Evolutionary conservation across 1,140 invertebrate genomes (phyloP), one percentile per base, ranked within the genome.

Genomic region (Lasioglossum albipes): DNA sequence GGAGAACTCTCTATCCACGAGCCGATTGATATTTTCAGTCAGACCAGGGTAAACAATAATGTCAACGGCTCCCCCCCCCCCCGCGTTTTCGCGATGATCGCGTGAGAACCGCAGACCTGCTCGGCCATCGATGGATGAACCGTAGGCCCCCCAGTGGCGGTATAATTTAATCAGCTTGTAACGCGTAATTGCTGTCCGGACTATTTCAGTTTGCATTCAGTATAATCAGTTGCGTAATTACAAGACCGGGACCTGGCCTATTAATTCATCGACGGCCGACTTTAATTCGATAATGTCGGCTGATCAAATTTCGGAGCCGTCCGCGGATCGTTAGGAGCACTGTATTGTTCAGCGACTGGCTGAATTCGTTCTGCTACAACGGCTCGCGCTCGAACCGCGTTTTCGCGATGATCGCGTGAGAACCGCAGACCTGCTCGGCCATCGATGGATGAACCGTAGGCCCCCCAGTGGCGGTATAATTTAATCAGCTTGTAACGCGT

Each of bases 101-200:
- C 7, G 16, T 12, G 36, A n/a, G 22, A 64, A 31, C 20, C 16
- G 42, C 41, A 42, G 10, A 49, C 45, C 45, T 68, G 31, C 52
- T 72, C 67, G 18, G 36, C 0, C 31, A 16, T 68, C 7, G 42
- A 22, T 7, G 41, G 22, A 68, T 49, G 22, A 65, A 54, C 16
- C 45, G 52, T 27, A 0, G 57, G 45, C 45, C 45, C 45, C 45
- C 52, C 18, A 0, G 52, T 10, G 42, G 41, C n/a, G 7, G 12
- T n/a, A 27, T 79, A 66, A 79, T 79, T 72, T 74, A 73, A 66
- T 79, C 61, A 79, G 22, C 7, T n/a, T n/a, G 49, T 57, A 74
- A 66, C 62, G 36, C 22, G 57, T 45, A 27, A 68, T 27, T 49
- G 41, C 42, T 68, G 42, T 66, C 12, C 61, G 18, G 31, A 64